Evolutionary conservation across 2,797 vertebrate genomes (phyloP).

Genomic region (Manis pentadactyla): DNA sequence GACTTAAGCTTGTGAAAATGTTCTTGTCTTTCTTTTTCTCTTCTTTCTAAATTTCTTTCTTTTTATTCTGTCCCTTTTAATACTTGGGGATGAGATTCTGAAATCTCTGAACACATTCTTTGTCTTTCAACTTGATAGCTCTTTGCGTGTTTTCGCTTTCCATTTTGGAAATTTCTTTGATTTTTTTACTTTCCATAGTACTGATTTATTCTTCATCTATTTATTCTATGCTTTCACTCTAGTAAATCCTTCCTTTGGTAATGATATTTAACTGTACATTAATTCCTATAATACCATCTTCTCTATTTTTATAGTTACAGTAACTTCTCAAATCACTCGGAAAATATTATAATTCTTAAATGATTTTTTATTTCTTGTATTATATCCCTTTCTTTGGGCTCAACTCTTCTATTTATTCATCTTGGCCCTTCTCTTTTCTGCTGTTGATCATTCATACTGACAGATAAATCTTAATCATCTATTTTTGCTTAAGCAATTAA

Average conservation of each 20-base stretch:
- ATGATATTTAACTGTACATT: background rate
- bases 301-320: background rate
- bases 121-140: background rate
- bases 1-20: background rate
- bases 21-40: background rate
- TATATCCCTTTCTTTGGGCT: background rate
- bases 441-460: background rate
- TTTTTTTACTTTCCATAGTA: background rate
- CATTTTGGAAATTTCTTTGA: background rate
- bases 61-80: background rate
- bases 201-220: background rate
- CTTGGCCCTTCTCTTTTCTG: background rate
- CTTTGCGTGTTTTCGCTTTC: background rate
- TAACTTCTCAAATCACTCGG: slow-evolving; percentile 8
- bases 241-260: slow-evolving; percentile 5
- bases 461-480: slow-evolving; percentile 12
- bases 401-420: background rate
- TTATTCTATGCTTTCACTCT: background rate
- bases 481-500: slow-evolving; percentile 25
- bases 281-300: background rate
- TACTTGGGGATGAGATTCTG: background rate
- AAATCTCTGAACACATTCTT: background rate
- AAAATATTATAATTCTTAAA: background rate
- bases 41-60: background rate
- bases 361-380: background rate